A percentile compares a stretch with the other conserved stretches of the same genome.
Conservation (phyloP, 2,888 invertebrate genomes). For the Bimastos eiseni region DNA sequence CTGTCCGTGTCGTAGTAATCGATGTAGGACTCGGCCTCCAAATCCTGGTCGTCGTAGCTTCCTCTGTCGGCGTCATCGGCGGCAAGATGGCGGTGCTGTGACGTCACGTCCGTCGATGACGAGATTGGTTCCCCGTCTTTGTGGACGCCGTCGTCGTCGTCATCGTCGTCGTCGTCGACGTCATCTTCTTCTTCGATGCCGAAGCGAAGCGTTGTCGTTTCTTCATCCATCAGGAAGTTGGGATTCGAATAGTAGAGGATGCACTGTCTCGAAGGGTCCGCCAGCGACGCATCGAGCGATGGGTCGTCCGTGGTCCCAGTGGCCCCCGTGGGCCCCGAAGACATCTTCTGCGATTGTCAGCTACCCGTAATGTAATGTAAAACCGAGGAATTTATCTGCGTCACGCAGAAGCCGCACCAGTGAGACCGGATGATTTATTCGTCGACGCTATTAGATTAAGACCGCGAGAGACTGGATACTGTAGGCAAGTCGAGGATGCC, state of each 20-base stretch:
- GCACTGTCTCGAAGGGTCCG: constrained; percentile 8
- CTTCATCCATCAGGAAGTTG: constrained; percentile 26
- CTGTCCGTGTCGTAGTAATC: constrained; percentile 23
- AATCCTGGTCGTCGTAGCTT: background rate
- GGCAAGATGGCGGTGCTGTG: constrained; percentile 17
- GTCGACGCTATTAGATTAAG: no score
- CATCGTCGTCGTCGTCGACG: constrained; percentile 24
- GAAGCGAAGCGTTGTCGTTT: background rate
- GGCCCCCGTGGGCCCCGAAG: background rate
- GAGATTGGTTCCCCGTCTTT: background rate
- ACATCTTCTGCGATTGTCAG: background rate
- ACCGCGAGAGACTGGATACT: background rate
- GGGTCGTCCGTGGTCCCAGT: no score
- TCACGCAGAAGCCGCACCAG: no score
- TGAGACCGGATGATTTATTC: no score
- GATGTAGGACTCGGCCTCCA: constrained; percentile 13
- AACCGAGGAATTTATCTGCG: no score
- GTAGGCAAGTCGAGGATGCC: background rate
- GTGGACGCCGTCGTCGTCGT: background rate
- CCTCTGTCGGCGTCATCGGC: background rate
- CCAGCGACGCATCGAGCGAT: background rate
- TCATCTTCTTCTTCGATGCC: constrained; percentile 18
- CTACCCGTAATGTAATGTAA: background rate
- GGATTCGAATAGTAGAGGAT: constrained; percentile 29
- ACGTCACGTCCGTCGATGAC: constrained; percentile 9